Evolutionary conservation across 2,888 invertebrate genomes (phyloP).

Genomic region (Nephrocerus scutellatus): DNA sequence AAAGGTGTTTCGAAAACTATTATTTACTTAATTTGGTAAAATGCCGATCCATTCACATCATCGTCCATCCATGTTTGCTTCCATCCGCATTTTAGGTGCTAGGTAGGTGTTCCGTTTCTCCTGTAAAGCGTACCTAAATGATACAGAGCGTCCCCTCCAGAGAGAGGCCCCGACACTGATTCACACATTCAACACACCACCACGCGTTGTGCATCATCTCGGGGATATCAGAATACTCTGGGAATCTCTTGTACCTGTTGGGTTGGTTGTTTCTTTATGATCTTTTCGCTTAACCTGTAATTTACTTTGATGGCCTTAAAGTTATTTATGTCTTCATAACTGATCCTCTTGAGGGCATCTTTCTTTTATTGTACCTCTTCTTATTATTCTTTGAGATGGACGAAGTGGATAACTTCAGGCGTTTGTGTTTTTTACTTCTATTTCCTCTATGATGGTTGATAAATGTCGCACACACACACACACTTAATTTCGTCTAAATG

Average conservation of each 20-base stretch:
- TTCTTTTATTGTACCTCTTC: constrained; percentile 6
- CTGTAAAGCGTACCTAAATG: neutral
- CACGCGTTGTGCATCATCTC: constrained; percentile 9
- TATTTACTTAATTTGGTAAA: constrained; percentile 26
- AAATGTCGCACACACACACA: too few relatives aligned
- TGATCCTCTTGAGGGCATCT: constrained; percentile 20
- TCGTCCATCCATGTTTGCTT: neutral
- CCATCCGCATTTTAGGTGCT: constrained; percentile 5
- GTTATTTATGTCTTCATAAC: constrained; percentile 26
- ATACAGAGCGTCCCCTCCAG: neutral
- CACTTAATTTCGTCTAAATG: too few relatives aligned
- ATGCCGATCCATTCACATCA: constrained; percentile 1
- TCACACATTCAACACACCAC: constrained; percentile 17
- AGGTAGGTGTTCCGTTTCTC: constrained; percentile 12
- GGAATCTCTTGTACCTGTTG: neutral
- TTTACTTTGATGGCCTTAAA: constrained; percentile 20
- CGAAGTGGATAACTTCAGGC: too few relatives aligned
- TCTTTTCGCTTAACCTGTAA: constrained; percentile 7
- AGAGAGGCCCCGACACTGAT: neutral
- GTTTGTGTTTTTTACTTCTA: too few relatives aligned
- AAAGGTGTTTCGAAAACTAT: constrained; percentile 30
- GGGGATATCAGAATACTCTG: too few relatives aligned
- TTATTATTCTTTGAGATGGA: too few relatives aligned
- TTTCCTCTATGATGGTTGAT: too few relatives aligned
- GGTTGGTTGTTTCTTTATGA: neutral